Evolutionary conservation across 2,888 invertebrate species (phyloP), one percentile per base, ranked within the genome.

Genomic region (Lydus trimaculatus): DNA sequence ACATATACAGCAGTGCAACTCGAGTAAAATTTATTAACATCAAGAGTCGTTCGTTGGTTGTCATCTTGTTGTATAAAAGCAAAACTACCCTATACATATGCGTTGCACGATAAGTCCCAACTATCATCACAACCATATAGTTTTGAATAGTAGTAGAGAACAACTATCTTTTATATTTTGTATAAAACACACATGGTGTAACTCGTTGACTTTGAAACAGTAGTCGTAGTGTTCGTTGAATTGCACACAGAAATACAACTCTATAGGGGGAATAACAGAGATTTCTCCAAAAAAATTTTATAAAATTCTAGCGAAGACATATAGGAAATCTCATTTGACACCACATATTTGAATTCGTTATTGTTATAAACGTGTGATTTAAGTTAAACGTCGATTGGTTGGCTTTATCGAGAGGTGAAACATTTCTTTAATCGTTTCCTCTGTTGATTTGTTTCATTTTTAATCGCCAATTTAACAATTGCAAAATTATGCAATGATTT

Each of bases 1-100:
- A 28, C 28, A 31, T 5, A 31, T 5, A 31, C 31, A 2, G 31
- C 5, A 2, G 39, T 43, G 4, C 39, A 17, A 8, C 6, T n/a
- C 39, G 13, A 3, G n/a, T n/a, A n/a, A n/a, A n/a, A 20, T 20
- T 20, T 17, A 48, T 48, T 48, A 48, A 48, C 20, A 48, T 48
- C 20, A 20, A 48, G 48, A 17, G 6, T 43, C 39, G 13, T 36
- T 1, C n/a, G 1, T 15, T 36, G 31, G 6, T 2, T 6, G 0
- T 36, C 36, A 13, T 36, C 13, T 43, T 43, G 1, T n/a, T 73
- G 73, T 71, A 61, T 63, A 62, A 59, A 17, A 15, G 36, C 31
- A 69, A 66, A 73, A 71, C 71, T 70, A 71, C 67, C 66, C 58
- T 59, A 59, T 61, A 68, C 73, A 67, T 67, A 71, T 70, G 68